These are phyloP conservation scores for Hypomecis atomaria DNA, from an alignment of 2,888 invertebrate species.

Conservation along the genomic window DNA sequence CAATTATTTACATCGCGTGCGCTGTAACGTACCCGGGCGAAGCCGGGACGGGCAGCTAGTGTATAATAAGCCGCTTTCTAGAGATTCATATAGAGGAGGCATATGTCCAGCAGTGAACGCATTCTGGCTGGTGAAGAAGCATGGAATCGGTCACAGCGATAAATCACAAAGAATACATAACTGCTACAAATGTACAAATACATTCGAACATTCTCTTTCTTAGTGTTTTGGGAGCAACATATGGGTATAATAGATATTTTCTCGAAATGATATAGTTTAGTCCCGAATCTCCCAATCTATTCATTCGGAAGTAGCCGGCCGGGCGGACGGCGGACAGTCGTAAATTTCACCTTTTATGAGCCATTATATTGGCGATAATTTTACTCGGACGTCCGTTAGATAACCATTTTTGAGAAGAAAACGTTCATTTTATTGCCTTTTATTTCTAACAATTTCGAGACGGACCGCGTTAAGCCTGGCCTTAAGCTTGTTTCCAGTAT, in stretches of 20 bases:
- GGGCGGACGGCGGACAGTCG: constrained; percentile 58
- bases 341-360: constrained; percentile 77
- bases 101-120: too few species aligned
- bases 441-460: constrained; percentile 29
- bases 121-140: too few species aligned
- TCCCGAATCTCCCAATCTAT: constrained; percentile 8
- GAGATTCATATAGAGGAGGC: too few species aligned
- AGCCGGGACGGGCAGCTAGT: too few species aligned
- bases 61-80: too few species aligned
- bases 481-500: background rate
- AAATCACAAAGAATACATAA: too few species aligned
- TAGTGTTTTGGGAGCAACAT: too few species aligned
- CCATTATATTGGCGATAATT: constrained; percentile 74
- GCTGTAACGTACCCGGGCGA: too few species aligned
- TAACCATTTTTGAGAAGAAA: constrained; percentile 56
- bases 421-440: constrained; percentile 44
- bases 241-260: background rate
- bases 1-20: too few species aligned
- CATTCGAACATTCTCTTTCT: too few species aligned
- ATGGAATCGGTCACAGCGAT: too few species aligned
- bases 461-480: constrained; percentile 4
- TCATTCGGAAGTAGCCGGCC: constrained; percentile 52
- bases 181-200: too few species aligned
- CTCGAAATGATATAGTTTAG: background rate
- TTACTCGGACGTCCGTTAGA: constrained; percentile 49